A percentile compares a stretch with the other conserved stretches of the same genome.
phyloP scores from a whole-genome alignment of 1,140 invertebrate species.

The Drosophila navojoa region DNA sequence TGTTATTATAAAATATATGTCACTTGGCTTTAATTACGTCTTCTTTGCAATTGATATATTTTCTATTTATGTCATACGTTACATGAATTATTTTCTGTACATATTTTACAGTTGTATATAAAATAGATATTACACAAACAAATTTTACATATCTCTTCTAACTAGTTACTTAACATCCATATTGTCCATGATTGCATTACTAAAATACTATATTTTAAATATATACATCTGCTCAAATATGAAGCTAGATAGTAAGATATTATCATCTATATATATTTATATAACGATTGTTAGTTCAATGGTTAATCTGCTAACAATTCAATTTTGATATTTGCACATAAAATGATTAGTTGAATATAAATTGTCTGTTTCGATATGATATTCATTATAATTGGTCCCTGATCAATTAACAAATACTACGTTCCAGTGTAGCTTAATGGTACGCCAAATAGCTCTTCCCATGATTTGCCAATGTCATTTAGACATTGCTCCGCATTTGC shows the following conservation, averaged over 20 bases:
- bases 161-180: neutral
- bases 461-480: constrained; percentile 68
- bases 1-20: constrained; percentile 2
- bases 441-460: constrained; percentile 81
- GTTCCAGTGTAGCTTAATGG: constrained; percentile 62
- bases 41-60: neutral
- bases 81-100: constrained; percentile 7
- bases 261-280: constrained; percentile 15
- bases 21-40: neutral
- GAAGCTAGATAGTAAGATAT: constrained; percentile 50
- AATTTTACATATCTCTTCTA: constrained; percentile 33
- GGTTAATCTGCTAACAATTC: constrained; percentile 27
- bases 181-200: constrained; percentile 52
- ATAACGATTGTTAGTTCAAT: constrained; percentile 14
- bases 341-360: constrained; percentile 1
- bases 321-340: constrained; percentile 32
- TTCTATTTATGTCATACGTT: neutral
- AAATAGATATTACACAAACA: constrained; percentile 43
- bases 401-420: constrained; percentile 37
- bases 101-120: constrained; percentile 44
- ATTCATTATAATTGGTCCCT: constrained; percentile 41
- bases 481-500: constrained; percentile 68
- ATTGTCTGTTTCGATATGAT: constrained; percentile 40
- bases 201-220: constrained; percentile 28
- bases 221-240: constrained; percentile 21